Evolutionary conservation across 2,113 vertebrate species (phyloP), one percentile per base, ranked within the genome.

Genomic region (Alces alces): DNA sequence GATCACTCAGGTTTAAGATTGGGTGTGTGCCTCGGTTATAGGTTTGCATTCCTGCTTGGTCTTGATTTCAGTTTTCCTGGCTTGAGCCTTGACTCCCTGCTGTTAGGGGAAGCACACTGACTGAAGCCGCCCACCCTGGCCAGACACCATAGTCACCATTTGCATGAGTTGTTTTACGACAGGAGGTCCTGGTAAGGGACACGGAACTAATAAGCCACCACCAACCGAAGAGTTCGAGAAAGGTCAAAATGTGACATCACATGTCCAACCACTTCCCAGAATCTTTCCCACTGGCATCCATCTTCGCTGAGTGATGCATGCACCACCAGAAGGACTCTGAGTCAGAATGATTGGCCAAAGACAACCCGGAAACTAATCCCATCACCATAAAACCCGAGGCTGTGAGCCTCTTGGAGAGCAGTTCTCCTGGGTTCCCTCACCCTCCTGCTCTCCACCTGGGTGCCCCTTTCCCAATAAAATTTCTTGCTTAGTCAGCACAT

Each of bases 1-100:
- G 21, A 13, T 1, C 47, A 14, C 23, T 79, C 61, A 54, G 45
- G 3, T 7, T 61, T 89, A 27, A 28, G 30, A 21, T 0, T 10
- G 3, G 13, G 19, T 5, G 0, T 30, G 6, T 10, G 2, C 57
- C 43, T 86, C 9, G 6, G 17, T 8, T 82, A 21, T 5, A 45
- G 8, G 10, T 11, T 23, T 16, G 5, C 33, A 30, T 23, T 27
- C 25, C 19, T 70, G 1, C 19, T 14, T 60, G 13, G 78, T 30
- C 21, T 82, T 60, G 33, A 78, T 39, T 79, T 2, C 28, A 88
- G 13, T 21, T 66, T 57, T 4, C 5, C 15, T 55, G 33, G 36
- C 7, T 70, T 86, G 66, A 93, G 33, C 9, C 43, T 39, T 58
- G 14, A 23, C n/a, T 54, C 13, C 19, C 12, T 84, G 2, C 28